Percentiles rank a stretch among this genome's conserved stretches.
phyloP scores from a whole-genome alignment of 2,797 vertebrate species.

The Gymnopithys bicolor region DNA sequence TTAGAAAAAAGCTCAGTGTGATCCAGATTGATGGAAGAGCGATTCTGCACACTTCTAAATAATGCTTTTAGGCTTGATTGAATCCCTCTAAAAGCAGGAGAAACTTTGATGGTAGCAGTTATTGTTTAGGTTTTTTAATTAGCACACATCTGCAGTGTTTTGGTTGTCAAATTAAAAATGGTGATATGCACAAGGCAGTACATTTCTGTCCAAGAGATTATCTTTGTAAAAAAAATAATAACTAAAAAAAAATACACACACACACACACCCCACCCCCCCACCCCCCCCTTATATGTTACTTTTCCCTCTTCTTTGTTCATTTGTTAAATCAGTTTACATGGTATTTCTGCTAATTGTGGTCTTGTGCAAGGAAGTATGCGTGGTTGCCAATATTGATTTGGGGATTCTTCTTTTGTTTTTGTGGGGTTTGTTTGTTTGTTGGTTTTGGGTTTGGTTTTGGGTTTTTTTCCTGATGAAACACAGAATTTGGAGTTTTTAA shows the following conservation, averaged over 20 bases:
- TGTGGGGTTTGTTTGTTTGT: no score
- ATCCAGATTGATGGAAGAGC: background rate
- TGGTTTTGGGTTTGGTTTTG: background rate
- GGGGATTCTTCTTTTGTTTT: background rate
- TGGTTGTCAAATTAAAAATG: background rate
- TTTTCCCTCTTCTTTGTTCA: background rate
- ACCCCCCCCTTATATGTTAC: background rate
- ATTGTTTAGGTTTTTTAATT: background rate
- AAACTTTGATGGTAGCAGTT: background rate
- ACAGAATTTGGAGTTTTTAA: background rate
- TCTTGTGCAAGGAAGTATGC: background rate
- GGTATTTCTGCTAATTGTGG: background rate
- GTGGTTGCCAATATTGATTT: background rate
- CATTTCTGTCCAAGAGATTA: background rate
- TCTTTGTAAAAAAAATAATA: background rate
- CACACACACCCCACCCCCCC: no score
- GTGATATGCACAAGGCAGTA: fast-evolving
- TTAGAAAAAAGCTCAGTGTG: background rate
- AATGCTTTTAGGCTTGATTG: background rate
- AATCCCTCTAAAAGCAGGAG: background rate
- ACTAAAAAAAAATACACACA: no score
- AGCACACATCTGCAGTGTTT: background rate
- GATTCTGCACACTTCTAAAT: background rate
- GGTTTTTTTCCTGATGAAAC: background rate
- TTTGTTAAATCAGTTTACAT: background rate